Base-by-base conservation (phyloP, 2,113 vertebrate genomes). In the Ellobius talpinus region DNA sequence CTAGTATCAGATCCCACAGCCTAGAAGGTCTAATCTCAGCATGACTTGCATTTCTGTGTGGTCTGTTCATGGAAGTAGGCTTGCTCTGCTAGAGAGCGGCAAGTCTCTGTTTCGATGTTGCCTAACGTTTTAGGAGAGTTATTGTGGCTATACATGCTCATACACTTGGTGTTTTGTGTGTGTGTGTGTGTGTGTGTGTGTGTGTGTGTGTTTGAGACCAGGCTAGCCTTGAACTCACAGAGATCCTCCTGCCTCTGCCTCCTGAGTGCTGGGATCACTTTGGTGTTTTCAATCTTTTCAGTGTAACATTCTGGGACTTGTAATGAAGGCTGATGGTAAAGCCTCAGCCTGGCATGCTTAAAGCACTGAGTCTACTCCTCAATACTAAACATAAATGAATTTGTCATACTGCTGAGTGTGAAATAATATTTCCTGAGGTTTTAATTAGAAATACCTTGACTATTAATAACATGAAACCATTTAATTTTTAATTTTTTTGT, bases 391-490 rank as follows among this genome's bases (percentile, higher is more conserved):
- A 63, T 74, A 39, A 36, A 63, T 81, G 42, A 23, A 55, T 72
- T 33, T 72, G 13, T 45, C 10, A 9, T 88, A 96, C 55, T 84
- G 45, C 50, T 76, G 23, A 78, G 77, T 90, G 17, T 14, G 23
- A 47, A 78, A n/a, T 66, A 31, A 58, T 36, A 65, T 16, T 85
- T 88, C 36, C 42, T 47, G 14, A 65, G 58, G 73, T 90, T 86
- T 94, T 90, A 82, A 91, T 95, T 76, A 93, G 81, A 8, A 65
- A 4, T 65, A 94, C 21, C 33, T 77, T 76, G 79, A 89, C 93
- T 92, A 70, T 50, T 42, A 50, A 66, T 76, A 68, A 76, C 29
- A 42, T 33, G 3, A 87, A 4, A 39, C 36, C 24, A 82, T 73
- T 81, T 66, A 66, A 87, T 89, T 85, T 65, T 58, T 72, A 23